Conservation (phyloP, 1,140 invertebrate genomes). For the Acromyrmex heyeri region DNA sequence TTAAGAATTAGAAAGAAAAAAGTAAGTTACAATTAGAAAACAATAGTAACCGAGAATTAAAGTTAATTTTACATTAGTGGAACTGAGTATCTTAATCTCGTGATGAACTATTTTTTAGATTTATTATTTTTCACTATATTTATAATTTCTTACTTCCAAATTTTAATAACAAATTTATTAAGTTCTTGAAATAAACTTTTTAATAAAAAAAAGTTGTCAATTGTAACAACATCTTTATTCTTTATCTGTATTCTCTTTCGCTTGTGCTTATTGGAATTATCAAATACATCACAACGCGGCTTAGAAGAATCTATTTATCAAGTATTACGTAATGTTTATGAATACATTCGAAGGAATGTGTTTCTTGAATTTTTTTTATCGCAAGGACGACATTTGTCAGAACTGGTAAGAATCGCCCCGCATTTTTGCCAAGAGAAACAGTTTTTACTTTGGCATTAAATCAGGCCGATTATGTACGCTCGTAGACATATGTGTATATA, state of each 20-base stretch:
- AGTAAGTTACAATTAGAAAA: too few relatives aligned
- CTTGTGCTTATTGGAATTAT: neutral
- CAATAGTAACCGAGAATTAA: too few relatives aligned
- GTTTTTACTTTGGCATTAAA: slow-evolving; percentile 33
- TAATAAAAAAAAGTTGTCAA: neutral
- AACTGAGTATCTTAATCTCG: too few relatives aligned
- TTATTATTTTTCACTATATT: neutral
- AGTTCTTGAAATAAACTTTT: neutral
- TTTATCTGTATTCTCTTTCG: neutral
- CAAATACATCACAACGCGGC: neutral
- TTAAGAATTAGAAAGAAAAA: too few relatives aligned
- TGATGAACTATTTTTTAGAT: neutral
- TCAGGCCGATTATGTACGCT: slow-evolving; percentile 15
- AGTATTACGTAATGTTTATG: slow-evolving; percentile 1
- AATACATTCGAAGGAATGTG: neutral
- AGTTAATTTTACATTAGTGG: too few relatives aligned
- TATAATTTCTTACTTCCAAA: too few relatives aligned
- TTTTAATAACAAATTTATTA: neutral
- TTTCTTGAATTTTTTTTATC: neutral
- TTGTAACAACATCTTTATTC: neutral
- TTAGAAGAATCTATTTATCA: neutral
- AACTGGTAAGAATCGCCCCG: neutral
- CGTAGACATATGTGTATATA: slow-evolving; percentile 14
- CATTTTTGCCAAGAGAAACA: neutral
- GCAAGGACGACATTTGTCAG: slow-evolving; percentile 9